A percentile compares a stretch with the other conserved stretches of the same genome.
Evolutionary conservation across 2,888 invertebrate genomes (phyloP).

Genomic region (Agrilus cyanescens): DNA sequence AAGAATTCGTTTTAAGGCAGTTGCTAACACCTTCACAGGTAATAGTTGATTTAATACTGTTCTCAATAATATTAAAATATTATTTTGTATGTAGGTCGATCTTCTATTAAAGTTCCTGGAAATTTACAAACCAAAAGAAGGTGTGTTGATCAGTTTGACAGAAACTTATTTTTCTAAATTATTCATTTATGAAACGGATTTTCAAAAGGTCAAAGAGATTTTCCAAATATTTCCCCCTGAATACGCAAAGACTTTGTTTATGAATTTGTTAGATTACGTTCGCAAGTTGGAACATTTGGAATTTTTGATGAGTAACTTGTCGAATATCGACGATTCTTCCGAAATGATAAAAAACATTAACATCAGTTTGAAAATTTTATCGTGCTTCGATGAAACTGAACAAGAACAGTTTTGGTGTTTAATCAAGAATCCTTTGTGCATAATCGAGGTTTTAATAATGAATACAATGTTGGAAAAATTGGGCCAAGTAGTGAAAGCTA

Average conservation of each 20-base stretch:
- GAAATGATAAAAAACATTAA: constrained; percentile 46
- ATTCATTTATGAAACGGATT: constrained; percentile 41
- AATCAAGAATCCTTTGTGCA: constrained; percentile 57
- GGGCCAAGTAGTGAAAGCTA: constrained; percentile 46
- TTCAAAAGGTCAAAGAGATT: constrained; percentile 40
- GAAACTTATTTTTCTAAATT: constrained; percentile 45
- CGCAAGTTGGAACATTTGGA: constrained; percentile 50
- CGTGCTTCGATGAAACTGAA: constrained; percentile 45
- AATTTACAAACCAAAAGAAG: constrained; percentile 45
- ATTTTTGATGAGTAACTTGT: constrained; percentile 51
- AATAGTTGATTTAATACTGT: constrained; percentile 6
- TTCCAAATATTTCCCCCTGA: constrained; percentile 45
- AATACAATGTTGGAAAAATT: constrained; percentile 65
- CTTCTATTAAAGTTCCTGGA: constrained; percentile 60
- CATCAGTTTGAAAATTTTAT: constrained; percentile 56
- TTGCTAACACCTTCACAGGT: constrained; percentile 23
- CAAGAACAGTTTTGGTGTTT: constrained; percentile 50
- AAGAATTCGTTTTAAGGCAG: constrained; percentile 19
- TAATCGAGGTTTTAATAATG: constrained; percentile 80
- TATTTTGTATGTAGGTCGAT: constrained; percentile 37
- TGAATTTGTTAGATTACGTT: constrained; percentile 49
- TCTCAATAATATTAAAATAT: constrained; percentile 4
- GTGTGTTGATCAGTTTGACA: constrained; percentile 39
- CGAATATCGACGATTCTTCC: constrained; percentile 39
- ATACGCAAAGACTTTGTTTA: constrained; percentile 50